Base-by-base conservation (phyloP, 2,113 vertebrate species). In the Chaetodon trifascialis region DNA sequence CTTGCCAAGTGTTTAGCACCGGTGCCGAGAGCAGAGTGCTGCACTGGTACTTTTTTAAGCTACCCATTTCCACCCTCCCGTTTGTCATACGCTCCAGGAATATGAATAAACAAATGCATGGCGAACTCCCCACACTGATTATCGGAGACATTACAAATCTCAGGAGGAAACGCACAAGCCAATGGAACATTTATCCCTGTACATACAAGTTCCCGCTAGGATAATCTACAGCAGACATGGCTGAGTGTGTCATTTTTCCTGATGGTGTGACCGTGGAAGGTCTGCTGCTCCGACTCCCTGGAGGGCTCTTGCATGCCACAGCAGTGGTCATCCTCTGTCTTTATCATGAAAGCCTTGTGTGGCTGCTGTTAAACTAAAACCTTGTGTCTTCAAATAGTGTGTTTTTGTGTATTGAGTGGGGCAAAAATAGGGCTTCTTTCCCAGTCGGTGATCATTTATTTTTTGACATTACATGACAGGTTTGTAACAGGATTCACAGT, bases 171-270 rank as follows among this genome's bases (percentile, higher is more conserved):
- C 72, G 38, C 60, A 46, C 38, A 56, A 70, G 60, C 64, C 73
- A 84, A 89, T 73, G 75, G 72, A 36, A 76, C 72, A 80, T 88
- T 92, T 80, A 78, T 87, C 66, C 4, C 69, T 81, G 67, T 55
- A 73, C 85, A 81, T 59, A 46, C 46, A 68, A 25, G 55, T 52
- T 83, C 54, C 69, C 71, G 2, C 65, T 42, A 67, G 79, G 55
- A 74, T 82, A 79, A 69, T 79, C 73, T 71, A 42, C 65, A 76
- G 60, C 59, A 80, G 72, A 44, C 79, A 42, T 49, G 55, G 42
- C 82, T 30, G 49, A 34, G 15, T 70, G 80, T 79, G 55, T 77
- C 79, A 79, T 87, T 73, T 81, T 60, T 79, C 67, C 74, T 68
- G 64, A 71, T 74, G 80, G 21, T n/a, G 68, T 75, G 44, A 55